Percentiles rank a stretch among this genome's conserved stretches.
Evolutionary conservation across 2,888 invertebrate species (phyloP).

Genomic region (Cryptus viduatorius): DNA sequence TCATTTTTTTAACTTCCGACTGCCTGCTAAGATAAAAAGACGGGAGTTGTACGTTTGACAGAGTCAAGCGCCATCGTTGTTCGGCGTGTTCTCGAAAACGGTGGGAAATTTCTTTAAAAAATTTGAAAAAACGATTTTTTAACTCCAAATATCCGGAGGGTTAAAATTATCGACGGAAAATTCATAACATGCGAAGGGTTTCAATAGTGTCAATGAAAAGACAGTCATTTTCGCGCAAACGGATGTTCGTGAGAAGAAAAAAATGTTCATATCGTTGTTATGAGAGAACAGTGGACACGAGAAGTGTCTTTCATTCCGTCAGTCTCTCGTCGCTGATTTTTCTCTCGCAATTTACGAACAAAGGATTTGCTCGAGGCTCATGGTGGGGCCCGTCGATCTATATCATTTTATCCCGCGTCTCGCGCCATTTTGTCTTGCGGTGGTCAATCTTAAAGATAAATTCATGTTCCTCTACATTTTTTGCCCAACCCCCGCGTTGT

Average conservation of each 20-base stretch:
- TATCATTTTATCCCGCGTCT: slow-evolving; percentile 13
- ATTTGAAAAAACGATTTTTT: too few species aligned
- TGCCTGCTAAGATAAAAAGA: too few species aligned
- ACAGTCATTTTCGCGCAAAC: background rate
- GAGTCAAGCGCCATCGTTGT: too few species aligned
- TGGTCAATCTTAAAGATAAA: slow-evolving; percentile 9
- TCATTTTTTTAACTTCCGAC: background rate
- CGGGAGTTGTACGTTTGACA: too few species aligned
- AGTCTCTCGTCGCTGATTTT: slow-evolving; percentile 35
- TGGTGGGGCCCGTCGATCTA: background rate
- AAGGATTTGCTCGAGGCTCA: slow-evolving; percentile 51
- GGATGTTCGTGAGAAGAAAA: slow-evolving; percentile 1
- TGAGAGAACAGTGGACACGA: background rate
- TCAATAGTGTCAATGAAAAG: background rate
- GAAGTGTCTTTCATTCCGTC: background rate
- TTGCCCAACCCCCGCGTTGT: background rate
- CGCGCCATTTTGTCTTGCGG: background rate
- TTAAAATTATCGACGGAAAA: too few species aligned
- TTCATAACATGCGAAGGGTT: too few species aligned
- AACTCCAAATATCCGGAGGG: too few species aligned
- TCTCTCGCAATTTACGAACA: slow-evolving; percentile 55
- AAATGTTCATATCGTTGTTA: background rate
- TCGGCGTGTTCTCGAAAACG: too few species aligned
- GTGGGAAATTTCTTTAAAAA: too few species aligned
- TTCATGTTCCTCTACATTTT: background rate